These are phyloP conservation scores for Sardinella longiceps DNA, from an alignment of 2,797 vertebrate species.

Conservation along the genomic window DNA sequence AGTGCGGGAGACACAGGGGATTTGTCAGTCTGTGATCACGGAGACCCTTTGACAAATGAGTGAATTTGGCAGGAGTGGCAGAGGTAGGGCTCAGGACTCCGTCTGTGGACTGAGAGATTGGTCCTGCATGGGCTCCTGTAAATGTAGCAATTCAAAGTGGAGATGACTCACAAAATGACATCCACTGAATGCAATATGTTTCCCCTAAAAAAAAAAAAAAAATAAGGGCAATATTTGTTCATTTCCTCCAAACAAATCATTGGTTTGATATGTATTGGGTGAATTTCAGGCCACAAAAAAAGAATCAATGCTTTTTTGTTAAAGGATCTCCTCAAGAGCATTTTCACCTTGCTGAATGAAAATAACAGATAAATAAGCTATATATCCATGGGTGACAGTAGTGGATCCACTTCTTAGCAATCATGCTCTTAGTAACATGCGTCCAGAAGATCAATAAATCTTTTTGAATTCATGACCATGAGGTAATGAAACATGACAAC, in stretches of 20 bases:
- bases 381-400: too few species aligned
- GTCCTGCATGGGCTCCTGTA: slow-evolving; percentile 53
- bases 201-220: too few species aligned
- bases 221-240: slow-evolving; percentile 13
- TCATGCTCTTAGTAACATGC: too few species aligned
- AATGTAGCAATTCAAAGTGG: slow-evolving; percentile 56
- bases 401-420: too few species aligned
- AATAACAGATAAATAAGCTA: background rate
- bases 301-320: background rate
- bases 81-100: slow-evolving; percentile 65
- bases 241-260: background rate
- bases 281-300: background rate
- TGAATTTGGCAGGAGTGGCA: slow-evolving; percentile 71
- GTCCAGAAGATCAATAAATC: too few species aligned
- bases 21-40: slow-evolving; percentile 79
- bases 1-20: slow-evolving; percentile 73
- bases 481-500: too few species aligned
- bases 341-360: background rate
- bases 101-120: slow-evolving; percentile 63
- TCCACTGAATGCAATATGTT: background rate
- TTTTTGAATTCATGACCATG: too few species aligned
- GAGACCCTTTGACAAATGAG: slow-evolving; percentile 77
- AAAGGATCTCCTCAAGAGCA: background rate
- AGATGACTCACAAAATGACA: slow-evolving; percentile 15
- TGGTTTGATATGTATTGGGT: background rate